Evolutionary conservation across 2,888 invertebrate genomes (phyloP).

Genomic region (Horisme vitalbata): DNA sequence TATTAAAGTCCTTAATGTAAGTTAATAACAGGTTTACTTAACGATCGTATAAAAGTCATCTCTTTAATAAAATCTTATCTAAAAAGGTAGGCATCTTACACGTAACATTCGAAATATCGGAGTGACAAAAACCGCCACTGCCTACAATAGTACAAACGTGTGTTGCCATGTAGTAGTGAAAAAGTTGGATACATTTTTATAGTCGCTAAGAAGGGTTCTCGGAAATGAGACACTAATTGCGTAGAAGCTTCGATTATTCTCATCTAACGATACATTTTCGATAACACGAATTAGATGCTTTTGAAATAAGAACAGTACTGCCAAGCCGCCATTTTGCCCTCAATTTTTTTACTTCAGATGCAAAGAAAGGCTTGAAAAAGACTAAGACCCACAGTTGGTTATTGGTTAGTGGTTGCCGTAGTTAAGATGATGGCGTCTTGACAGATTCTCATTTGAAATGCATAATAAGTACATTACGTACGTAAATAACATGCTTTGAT

Average conservation of each 20-base stretch:
- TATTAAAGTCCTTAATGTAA: slow-evolving; percentile 78
- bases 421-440: not conserved
- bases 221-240: slow-evolving; percentile 60
- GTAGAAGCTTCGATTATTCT: slow-evolving; percentile 64
- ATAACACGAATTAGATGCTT: slow-evolving; percentile 59
- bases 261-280: slow-evolving; percentile 72
- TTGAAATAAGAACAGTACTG: slow-evolving; percentile 3
- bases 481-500: slow-evolving; percentile 64
- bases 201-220: slow-evolving; percentile 50
- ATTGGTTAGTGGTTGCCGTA: no score
- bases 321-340: not conserved
- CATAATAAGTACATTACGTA: slow-evolving; percentile 67
- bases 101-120: slow-evolving; percentile 45
- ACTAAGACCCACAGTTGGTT: no score
- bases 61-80: slow-evolving; percentile 80
- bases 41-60: slow-evolving; percentile 82
- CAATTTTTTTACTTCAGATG: slow-evolving; percentile 3
- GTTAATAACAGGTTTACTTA: slow-evolving; percentile 80
- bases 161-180: slow-evolving; percentile 65
- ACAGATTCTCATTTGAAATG: slow-evolving; percentile 8
- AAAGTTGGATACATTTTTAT: slow-evolving; percentile 66
- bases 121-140: slow-evolving; percentile 54
- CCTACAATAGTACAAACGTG: slow-evolving; percentile 62
- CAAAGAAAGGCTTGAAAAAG: no score
- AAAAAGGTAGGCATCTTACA: slow-evolving; percentile 74